Evolutionary conservation across 2,113 vertebrate genomes (phyloP).

Genomic region (Grammomys dolichurus): DNA sequence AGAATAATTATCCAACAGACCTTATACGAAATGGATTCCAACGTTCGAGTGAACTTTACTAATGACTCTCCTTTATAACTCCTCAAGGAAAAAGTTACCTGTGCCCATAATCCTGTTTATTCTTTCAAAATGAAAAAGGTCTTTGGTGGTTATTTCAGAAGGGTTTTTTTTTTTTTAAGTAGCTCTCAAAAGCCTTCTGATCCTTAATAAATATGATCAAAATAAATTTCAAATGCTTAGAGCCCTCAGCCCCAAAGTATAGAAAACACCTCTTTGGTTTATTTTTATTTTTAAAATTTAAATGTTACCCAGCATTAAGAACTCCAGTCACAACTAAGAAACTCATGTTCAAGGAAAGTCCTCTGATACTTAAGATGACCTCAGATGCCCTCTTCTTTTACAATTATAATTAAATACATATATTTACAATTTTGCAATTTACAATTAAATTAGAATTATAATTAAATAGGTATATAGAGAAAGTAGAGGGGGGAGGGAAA

Average conservation of each 20-base stretch:
- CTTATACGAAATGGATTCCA: slow-evolving; percentile 84
- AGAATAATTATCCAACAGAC: slow-evolving; percentile 82
- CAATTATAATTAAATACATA: slow-evolving; percentile 5
- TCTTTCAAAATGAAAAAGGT: slow-evolving; percentile 76
- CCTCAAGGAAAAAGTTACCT: slow-evolving; percentile 74
- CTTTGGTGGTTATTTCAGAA: slow-evolving; percentile 62
- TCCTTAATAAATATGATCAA: slow-evolving; percentile 76
- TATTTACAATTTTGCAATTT: background rate
- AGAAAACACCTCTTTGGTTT: slow-evolving; percentile 26
- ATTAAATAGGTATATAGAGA: background rate
- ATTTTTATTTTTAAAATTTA: slow-evolving; percentile 52
- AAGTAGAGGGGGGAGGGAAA: background rate
- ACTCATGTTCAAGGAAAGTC: slow-evolving; percentile 33
- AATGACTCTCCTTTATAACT: slow-evolving; percentile 70
- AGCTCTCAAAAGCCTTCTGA: slow-evolving; percentile 72
- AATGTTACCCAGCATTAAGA: slow-evolving; percentile 7
- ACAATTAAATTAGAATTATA: background rate
- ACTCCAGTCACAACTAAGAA: slow-evolving; percentile 22
- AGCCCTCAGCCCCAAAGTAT: background rate
- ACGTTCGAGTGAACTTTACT: slow-evolving; percentile 74
- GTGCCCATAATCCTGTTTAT: slow-evolving; percentile 78
- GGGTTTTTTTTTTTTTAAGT: slow-evolving; percentile 34
- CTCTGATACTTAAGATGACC: slow-evolving; percentile 41
- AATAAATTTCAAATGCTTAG: slow-evolving; percentile 67
- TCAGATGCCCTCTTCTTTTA: background rate